These are phyloP conservation scores for Nymphalis urticae DNA, from an alignment of 2,888 invertebrate genomes.

Conservation along the genomic window DNA sequence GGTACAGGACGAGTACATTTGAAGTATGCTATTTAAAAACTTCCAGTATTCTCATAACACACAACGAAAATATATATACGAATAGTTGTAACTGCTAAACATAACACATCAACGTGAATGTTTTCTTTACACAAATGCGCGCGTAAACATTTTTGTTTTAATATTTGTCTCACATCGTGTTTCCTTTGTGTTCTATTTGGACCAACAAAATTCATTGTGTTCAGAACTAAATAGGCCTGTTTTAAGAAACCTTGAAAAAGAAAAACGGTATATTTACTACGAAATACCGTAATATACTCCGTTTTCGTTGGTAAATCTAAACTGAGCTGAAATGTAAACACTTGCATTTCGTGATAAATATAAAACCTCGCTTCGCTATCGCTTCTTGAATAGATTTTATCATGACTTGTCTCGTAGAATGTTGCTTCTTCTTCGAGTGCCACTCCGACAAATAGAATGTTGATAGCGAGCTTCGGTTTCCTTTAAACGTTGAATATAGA, in stretches of 20 bases:
- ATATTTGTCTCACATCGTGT: slow-evolving; percentile 8
- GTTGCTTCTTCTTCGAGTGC: no score
- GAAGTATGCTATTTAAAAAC: background rate
- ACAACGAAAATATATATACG: background rate
- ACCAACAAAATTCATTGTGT: slow-evolving; percentile 7
- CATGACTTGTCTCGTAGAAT: no score
- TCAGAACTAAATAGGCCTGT: background rate
- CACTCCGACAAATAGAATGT: no score
- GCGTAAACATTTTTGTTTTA: slow-evolving; percentile 11
- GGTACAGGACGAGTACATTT: no score
- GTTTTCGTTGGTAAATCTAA: background rate
- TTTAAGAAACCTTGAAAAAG: background rate
- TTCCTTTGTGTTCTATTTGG: slow-evolving; percentile 4
- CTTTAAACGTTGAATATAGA: no score
- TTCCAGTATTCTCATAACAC: background rate
- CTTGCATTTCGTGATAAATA: background rate
- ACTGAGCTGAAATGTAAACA: background rate
- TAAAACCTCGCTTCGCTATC: background rate
- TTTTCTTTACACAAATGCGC: slow-evolving; percentile 4
- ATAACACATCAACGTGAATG: background rate
- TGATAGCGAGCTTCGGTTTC: no score
- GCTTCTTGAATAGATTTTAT: no score
- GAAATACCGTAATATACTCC: slow-evolving; percentile 2
- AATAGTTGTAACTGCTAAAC: background rate
- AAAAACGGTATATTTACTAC: background rate